Conservation (phyloP, 2,797 vertebrate species). For the Centroberyx gerrardi region DNA sequence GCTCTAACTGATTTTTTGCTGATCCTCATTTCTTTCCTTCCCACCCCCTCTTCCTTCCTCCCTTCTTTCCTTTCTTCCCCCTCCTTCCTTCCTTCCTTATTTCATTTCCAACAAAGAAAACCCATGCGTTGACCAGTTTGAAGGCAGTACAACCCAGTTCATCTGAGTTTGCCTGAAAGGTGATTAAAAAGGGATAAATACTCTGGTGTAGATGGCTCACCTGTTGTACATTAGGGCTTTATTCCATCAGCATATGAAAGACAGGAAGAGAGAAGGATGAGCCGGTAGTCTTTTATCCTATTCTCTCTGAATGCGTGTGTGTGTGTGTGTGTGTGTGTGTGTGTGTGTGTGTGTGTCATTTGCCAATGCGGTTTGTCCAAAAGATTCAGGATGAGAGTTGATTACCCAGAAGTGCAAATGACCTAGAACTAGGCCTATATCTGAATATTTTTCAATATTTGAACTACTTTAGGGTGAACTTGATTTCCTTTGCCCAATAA, state of each 20-base stretch:
- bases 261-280: conserved; percentile 40
- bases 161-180: conserved; percentile 53
- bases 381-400: conserved; percentile 16
- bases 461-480: conserved; percentile 9
- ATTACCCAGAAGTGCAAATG: conserved; percentile 32
- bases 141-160: conserved; percentile 28
- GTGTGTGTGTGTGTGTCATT: conserved; percentile 17
- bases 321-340: too few relatives aligned
- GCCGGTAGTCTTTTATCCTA: conserved; percentile 61
- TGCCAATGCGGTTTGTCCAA: conserved; percentile 25
- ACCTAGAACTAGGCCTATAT: conserved; percentile 16
- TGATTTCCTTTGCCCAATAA: conserved; percentile 8
- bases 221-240: conserved; percentile 65
- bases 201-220: conserved; percentile 53
- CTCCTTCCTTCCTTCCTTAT: conserved; percentile 19
- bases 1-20: neutral
- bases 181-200: conserved; percentile 67
- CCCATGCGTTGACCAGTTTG: conserved; percentile 31
- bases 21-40: neutral
- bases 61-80: neutral
- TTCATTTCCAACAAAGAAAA: conserved; percentile 7
- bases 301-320: conserved; percentile 30
- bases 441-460: conserved; percentile 23
- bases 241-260: conserved; percentile 79
- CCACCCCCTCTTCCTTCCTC: conserved; percentile 13